These are phyloP conservation scores for Scomberomorus guttatus DNA, from an alignment of 2,797 vertebrate species.

Conservation along the genomic window DNA sequence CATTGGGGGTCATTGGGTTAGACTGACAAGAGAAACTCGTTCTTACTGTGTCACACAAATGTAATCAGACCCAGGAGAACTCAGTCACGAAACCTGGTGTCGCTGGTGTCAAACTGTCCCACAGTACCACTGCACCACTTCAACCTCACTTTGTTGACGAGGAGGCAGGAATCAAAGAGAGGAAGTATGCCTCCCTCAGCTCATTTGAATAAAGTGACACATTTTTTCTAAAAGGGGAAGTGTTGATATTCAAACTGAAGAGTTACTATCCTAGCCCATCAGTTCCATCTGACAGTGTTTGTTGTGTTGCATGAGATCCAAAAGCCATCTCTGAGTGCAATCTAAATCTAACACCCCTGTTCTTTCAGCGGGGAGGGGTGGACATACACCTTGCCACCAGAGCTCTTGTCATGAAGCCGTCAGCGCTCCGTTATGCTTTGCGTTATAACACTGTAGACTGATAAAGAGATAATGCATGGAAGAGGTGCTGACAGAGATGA, in stretches of 20 bases:
- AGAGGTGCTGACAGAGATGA: constrained; percentile 57
- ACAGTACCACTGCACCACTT: not conserved
- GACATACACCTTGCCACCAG: constrained; percentile 3
- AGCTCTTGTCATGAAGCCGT: constrained; percentile 47
- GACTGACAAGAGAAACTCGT: constrained; percentile 16
- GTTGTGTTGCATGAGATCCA: constrained; percentile 10
- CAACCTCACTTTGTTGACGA: constrained; percentile 7
- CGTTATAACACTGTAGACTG: constrained; percentile 56
- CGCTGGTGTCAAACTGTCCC: constrained; percentile 18
- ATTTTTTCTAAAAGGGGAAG: constrained; percentile 71
- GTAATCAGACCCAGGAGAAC: constrained; percentile 25
- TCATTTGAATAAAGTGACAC: constrained; percentile 64
- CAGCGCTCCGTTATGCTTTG: constrained; percentile 43
- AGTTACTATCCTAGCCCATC: constrained; percentile 42
- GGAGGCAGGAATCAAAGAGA: constrained; percentile 42
- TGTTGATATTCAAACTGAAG: constrained; percentile 68
- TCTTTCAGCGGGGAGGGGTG: constrained; percentile 5
- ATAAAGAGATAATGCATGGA: constrained; percentile 55
- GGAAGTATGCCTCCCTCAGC: constrained; percentile 56
- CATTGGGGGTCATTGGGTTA: not conserved
- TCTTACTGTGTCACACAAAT: constrained; percentile 14
- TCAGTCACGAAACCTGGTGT: constrained; percentile 21
- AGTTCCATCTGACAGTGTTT: constrained; percentile 49
- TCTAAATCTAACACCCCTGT: constrained; percentile 16
- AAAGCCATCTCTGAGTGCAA: constrained; percentile 25